These are phyloP conservation scores for Oryzias melastigma DNA, from an alignment of 2,113 vertebrate species.

Conservation along the genomic window DNA sequence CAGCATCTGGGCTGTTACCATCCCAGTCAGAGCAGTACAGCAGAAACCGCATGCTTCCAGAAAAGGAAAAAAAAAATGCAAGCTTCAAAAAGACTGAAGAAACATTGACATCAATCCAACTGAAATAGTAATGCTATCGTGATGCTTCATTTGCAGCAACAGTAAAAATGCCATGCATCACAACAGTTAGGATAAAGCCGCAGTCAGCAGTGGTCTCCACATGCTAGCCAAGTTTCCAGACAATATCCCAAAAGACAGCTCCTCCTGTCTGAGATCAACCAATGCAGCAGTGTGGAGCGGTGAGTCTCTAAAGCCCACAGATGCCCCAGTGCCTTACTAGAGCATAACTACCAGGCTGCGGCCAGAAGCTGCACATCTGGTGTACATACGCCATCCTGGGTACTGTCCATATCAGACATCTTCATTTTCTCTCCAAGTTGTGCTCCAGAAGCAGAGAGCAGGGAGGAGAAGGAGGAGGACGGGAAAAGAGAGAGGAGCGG, in stretches of 20 bases:
- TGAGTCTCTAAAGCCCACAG: constrained; percentile 39
- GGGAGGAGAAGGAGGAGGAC: constrained; percentile 51
- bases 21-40: constrained; percentile 26
- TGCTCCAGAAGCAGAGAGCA: constrained; percentile 49
- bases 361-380: constrained; percentile 47
- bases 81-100: constrained; percentile 6
- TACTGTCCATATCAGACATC: constrained; percentile 59
- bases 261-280: constrained; percentile 18
- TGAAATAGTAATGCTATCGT: constrained; percentile 6
- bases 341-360: constrained; percentile 41
- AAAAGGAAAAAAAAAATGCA: background rate
- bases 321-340: constrained; percentile 30
- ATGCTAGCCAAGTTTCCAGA: constrained; percentile 28
- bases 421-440: constrained; percentile 51
- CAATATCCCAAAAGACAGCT: constrained; percentile 18
- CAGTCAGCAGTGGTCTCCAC: constrained; percentile 15
- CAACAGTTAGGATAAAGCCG: constrained; percentile 15
- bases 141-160: constrained; percentile 21
- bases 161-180: constrained; percentile 23
- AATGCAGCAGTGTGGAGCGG: constrained; percentile 46
- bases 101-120: background rate
- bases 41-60: constrained; percentile 15
- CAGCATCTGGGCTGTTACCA: constrained; percentile 7
- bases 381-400: constrained; percentile 52
- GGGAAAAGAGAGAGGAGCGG: constrained; percentile 40